Evolutionary conservation across 2,797 vertebrate species (phyloP).

Genomic region (Acipenser transmontanus): DNA sequence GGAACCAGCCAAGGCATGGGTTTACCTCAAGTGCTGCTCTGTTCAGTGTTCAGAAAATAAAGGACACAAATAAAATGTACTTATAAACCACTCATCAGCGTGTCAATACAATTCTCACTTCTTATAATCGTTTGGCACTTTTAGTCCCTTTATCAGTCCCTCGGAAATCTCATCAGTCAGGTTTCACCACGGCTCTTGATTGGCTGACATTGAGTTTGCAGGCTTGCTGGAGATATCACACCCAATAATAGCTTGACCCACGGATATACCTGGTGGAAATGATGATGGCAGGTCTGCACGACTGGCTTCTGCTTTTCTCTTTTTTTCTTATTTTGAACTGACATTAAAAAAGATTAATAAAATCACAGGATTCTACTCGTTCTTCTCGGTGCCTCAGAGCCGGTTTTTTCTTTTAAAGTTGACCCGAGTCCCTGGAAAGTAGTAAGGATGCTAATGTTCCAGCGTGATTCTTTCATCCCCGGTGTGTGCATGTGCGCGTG

Average conservation of each 20-base stretch:
- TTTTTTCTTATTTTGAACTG: conserved; percentile 30
- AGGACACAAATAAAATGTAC: too few relatives aligned
- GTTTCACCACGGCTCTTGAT: conserved; percentile 35
- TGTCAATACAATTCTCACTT: neutral
- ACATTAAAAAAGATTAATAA: neutral
- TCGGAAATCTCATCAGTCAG: too few relatives aligned
- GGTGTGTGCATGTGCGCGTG: neutral
- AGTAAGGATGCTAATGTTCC: too few relatives aligned
- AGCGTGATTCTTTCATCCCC: too few relatives aligned
- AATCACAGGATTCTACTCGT: too few relatives aligned
- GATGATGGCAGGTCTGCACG: conserved; percentile 11
- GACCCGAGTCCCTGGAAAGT: too few relatives aligned
- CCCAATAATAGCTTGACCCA: conserved; percentile 51
- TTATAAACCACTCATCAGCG: neutral
- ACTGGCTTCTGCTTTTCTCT: conserved; percentile 22
- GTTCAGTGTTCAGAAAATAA: too few relatives aligned
- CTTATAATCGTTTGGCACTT: neutral
- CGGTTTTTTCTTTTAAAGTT: too few relatives aligned
- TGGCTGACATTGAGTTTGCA: conserved; percentile 42
- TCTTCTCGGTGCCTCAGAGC: too few relatives aligned
- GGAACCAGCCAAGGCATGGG: neutral
- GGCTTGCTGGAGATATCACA: conserved; percentile 50
- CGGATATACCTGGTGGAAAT: conserved; percentile 23
- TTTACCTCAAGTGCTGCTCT: neutral
- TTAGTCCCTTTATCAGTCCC: neutral